phyloP scores from a whole-genome alignment of 2,113 vertebrate species.

The Saguinus imperator region DNA sequence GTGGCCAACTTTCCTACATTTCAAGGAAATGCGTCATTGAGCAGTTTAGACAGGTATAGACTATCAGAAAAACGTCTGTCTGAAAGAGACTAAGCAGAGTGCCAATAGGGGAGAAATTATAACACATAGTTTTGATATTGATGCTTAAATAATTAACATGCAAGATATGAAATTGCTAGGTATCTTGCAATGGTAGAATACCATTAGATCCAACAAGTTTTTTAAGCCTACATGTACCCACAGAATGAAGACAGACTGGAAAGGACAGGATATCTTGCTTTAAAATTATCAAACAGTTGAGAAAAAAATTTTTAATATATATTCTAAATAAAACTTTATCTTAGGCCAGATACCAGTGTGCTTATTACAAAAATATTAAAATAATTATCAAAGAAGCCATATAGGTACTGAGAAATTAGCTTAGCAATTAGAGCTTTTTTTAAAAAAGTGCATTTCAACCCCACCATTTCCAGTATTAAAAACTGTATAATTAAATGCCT shows the following conservation, averaged over 20 bases:
- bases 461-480: not conserved
- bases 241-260: not conserved
- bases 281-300: slow-evolving; percentile 30
- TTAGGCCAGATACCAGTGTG: not conserved
- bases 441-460: not conserved
- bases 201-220: not conserved
- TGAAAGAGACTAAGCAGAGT: not conserved
- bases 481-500: not conserved
- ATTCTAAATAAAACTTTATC: slow-evolving; percentile 24
- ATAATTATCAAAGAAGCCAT: not conserved
- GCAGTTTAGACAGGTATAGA: not conserved
- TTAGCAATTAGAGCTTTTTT: not conserved
- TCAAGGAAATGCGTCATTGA: not conserved
- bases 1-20: not conserved
- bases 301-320: not conserved
- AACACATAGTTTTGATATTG: not conserved
- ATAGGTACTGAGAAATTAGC: not conserved
- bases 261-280: not conserved
- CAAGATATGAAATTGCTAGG: not conserved
- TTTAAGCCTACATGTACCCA: not conserved
- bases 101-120: not conserved
- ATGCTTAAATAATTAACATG: not conserved
- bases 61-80: not conserved
- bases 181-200: not conserved
- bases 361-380: not conserved